These are phyloP conservation scores for Crocidura indochinensis DNA, from an alignment of 2,797 vertebrate genomes.

Conservation along the genomic window DNA sequence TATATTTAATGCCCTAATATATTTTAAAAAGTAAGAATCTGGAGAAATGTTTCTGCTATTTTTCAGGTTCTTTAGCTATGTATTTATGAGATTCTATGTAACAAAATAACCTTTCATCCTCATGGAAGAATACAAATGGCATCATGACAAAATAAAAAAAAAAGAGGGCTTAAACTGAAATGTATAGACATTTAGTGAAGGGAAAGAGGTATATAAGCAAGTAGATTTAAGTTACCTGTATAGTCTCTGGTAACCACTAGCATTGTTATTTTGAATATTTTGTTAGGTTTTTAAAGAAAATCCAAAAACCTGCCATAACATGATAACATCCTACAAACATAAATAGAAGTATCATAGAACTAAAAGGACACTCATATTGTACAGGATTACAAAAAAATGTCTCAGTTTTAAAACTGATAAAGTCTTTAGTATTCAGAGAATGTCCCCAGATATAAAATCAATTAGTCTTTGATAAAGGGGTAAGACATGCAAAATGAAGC, in stretches of 20 bases:
- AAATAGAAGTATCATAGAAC: slow-evolving; percentile 38
- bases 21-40: neutral
- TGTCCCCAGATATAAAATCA: too few species aligned
- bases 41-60: slow-evolving; percentile 12
- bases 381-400: slow-evolving; percentile 57
- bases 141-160: neutral
- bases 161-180: neutral
- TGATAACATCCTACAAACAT: neutral
- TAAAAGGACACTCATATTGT: neutral
- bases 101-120: neutral
- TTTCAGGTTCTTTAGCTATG: neutral
- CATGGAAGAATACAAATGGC: neutral
- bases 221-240: neutral
- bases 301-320: slow-evolving; percentile 21
- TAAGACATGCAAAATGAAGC: too few species aligned
- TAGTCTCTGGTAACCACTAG: neutral
- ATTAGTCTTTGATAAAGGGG: too few species aligned
- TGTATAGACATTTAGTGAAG: neutral
- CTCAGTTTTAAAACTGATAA: slow-evolving; percentile 68
- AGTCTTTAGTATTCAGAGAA: neutral
- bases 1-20: neutral
- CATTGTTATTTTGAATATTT: neutral
- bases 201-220: neutral
- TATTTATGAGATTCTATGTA: neutral
- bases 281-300: neutral